Base-by-base conservation (phyloP, 2,797 vertebrate species). In the Molossus alvarezi region DNA sequence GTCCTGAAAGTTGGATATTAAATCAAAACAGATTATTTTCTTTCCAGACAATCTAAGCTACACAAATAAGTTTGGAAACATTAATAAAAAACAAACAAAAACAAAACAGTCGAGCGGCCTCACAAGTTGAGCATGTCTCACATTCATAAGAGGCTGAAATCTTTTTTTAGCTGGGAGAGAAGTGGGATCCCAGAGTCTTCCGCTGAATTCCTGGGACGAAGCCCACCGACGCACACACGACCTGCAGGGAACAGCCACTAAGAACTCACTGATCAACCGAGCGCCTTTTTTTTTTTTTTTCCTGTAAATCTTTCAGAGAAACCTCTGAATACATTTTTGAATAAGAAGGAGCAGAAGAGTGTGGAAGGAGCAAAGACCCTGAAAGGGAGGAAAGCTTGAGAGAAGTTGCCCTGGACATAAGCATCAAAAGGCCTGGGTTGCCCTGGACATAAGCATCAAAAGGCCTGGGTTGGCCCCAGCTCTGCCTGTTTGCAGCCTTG, bases 1-100 rank as follows among this genome's bases (percentile, higher is more conserved):
- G 77, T 95, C 71, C 94, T 58, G 86, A 89, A 95, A 92, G 87
- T 79, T 94, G 96, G 55, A 69, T 96, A 89, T 90, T 69, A 92
- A 96, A 92, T 95, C 55, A 92, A 95, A 96, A 95, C 48, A 85
- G 81, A 97, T 79, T 4, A 64, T 75, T 96, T 95, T 82, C 95
- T 93, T 94, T 79, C 93, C 75, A 95, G 76, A 90, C 93, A 96
- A 88, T 79, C 89, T 75, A 81, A 96, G n/a, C 83, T 60, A 82
- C 37, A 27, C 11, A 73, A 93, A 81, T 89, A n/a, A 94, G 71
- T 95, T 95, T 89, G 83, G 51, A 96, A 95, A 96, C 96, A 41
- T 80, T 89, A 88, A 96, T 71, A 60, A 95, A 87, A 33, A 33
- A 33, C 33, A 33, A 33, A 33, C 33, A 33, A 33, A 33, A 33